Percentiles rank a stretch among this genome's conserved stretches.
These are phyloP conservation scores for Centropus unirufus DNA, from an alignment of 2,113 vertebrate genomes.

Conservation along the genomic window DNA sequence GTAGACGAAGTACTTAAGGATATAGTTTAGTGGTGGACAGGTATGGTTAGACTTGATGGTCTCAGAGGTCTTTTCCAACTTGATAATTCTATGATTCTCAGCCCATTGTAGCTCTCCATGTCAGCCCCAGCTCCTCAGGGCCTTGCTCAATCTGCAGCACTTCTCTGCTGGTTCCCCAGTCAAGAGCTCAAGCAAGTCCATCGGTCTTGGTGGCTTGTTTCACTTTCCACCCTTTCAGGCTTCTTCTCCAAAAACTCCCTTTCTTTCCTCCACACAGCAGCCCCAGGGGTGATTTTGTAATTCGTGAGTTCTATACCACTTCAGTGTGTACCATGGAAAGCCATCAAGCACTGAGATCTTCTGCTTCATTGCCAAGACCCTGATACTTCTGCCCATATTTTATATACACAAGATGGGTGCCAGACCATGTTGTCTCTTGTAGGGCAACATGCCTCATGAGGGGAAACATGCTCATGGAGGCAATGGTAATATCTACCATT, in stretches of 20 bases:
- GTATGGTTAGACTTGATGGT: too few species aligned
- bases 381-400: not conserved
- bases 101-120: accelerated
- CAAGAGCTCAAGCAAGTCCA: not conserved
- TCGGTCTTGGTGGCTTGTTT: not conserved
- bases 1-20: too few species aligned
- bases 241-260: not conserved
- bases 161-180: not conserved
- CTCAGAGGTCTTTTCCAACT: too few species aligned
- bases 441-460: not conserved
- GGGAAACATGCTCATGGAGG: not conserved
- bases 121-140: accelerated
- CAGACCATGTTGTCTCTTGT: not conserved
- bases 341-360: not conserved
- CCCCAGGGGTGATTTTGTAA: not conserved
- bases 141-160: not conserved
- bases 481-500: not conserved
- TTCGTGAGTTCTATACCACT: not conserved
- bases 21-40: too few species aligned
- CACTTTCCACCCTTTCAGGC: not conserved
- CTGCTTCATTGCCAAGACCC: not conserved
- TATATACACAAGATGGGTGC: not conserved
- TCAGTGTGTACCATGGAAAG: not conserved
- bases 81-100: too few species aligned
- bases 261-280: not conserved